phyloP scores from a whole-genome alignment of 2,888 invertebrate genomes.

The Andrena bucephala region DNA sequence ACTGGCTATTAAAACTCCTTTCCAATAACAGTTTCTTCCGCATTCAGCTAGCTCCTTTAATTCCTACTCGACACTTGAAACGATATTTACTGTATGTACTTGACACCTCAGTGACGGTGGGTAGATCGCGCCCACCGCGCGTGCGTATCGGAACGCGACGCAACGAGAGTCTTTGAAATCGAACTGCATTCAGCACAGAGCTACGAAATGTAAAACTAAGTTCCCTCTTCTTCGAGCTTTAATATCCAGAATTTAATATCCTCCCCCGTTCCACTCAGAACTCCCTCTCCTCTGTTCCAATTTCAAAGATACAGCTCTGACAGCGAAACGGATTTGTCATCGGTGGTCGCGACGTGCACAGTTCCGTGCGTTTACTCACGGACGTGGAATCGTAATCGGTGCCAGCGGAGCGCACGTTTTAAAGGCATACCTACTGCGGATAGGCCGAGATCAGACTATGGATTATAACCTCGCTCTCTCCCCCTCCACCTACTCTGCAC shows the following conservation, averaged over 20 bases:
- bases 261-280: no score
- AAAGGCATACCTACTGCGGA: slow-evolving; percentile 29
- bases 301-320: no score
- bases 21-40: no score
- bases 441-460: slow-evolving; percentile 59
- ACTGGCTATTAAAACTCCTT: no score
- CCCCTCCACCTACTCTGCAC: slow-evolving; percentile 25
- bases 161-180: not conserved
- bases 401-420: slow-evolving; percentile 33
- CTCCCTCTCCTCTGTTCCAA: no score
- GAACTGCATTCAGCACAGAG: not conserved
- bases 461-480: slow-evolving; percentile 62
- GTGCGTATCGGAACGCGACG: slow-evolving; percentile 3
- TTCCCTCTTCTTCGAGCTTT: no score
- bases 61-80: no score
- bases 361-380: not conserved
- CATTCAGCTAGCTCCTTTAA: no score
- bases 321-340: not conserved
- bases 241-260: no score
- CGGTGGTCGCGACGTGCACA: slow-evolving; percentile 15
- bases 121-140: slow-evolving; percentile 1
- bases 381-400: slow-evolving; percentile 2
- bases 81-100: no score
- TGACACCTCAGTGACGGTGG: not conserved
- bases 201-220: no score